phyloP scores from a whole-genome alignment of 2,797 vertebrate species.

The Alcedo quadribrachys region DNA sequence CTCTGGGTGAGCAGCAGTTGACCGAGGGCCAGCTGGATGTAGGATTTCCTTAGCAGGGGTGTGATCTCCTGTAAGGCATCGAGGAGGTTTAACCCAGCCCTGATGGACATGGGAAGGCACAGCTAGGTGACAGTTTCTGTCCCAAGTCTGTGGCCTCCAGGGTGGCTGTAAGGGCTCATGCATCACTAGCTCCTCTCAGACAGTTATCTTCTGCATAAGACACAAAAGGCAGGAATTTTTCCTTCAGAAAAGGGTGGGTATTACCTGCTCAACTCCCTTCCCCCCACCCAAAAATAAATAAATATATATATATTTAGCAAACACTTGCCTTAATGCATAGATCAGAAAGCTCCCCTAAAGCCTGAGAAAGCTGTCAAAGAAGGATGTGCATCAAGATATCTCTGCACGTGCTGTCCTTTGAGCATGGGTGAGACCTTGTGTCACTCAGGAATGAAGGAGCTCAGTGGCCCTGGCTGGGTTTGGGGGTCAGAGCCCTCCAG shows the following conservation, averaged over 20 bases:
- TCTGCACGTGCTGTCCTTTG: neutral
- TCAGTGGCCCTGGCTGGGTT: neutral
- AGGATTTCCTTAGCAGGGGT: neutral
- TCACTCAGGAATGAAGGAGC: rapidly evolving
- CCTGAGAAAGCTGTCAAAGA: neutral
- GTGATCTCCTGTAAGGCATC: neutral
- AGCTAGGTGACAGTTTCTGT: neutral
- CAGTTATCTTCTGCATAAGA: rapidly evolving
- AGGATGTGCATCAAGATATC: neutral
- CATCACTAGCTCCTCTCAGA: neutral
- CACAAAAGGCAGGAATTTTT: neutral
- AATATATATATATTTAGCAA: neutral
- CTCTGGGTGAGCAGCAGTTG: neutral
- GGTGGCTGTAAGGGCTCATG: neutral
- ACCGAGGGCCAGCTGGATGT: neutral
- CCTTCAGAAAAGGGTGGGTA: neutral
- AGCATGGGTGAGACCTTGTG: neutral
- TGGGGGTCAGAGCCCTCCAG: rapidly evolving
- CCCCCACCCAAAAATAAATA: neutral
- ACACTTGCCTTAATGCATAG: neutral
- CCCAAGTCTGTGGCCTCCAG: neutral
- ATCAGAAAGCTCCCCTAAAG: neutral
- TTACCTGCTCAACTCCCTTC: neutral
- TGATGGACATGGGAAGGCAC: rapidly evolving
- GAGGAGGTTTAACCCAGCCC: neutral